A percentile compares a stretch with the other conserved stretches of the same genome.
These are phyloP conservation scores for Antedon mediterranea DNA, from an alignment of 53 echinoderm and acorn worm species.

Conservation along the genomic window DNA sequence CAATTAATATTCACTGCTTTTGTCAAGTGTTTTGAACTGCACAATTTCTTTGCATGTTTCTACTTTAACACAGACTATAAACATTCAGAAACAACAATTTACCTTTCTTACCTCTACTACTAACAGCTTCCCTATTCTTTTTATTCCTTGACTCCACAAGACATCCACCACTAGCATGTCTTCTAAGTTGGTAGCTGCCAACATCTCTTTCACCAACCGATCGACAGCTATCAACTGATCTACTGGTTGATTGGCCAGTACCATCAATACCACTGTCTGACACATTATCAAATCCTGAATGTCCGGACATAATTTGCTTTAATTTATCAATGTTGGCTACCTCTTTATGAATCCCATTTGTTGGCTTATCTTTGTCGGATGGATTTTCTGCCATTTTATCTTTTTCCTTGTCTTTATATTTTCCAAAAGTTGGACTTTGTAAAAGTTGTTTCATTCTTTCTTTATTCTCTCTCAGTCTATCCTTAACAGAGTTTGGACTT, in stretches of 20 bases:
- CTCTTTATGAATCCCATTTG: not conserved
- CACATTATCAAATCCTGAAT: not conserved
- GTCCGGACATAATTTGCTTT: not conserved
- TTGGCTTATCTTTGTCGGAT: not conserved
- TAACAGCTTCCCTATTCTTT: not conserved
- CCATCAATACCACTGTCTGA: slow-evolving; percentile 3
- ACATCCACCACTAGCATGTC: slow-evolving; percentile 47
- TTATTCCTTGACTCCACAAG: not conserved
- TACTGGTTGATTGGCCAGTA: slow-evolving; percentile 2
- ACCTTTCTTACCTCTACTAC: not conserved
- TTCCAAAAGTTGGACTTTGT: slow-evolving; percentile 28
- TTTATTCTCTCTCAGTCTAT: slow-evolving; percentile 56
- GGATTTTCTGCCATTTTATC: slow-evolving; percentile 14
- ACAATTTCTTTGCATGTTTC: too few species aligned
- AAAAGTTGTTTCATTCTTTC: slow-evolving; percentile 68
- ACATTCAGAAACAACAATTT: too few species aligned
- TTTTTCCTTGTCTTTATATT: slow-evolving; percentile 24
- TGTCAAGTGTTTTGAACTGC: too few species aligned
- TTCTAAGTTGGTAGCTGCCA: slow-evolving; percentile 32
- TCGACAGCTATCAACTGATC: slow-evolving; percentile 31
- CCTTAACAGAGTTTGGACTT: slow-evolving; percentile 33
- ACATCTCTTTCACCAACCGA: not conserved
- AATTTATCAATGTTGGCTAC: not conserved
- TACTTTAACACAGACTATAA: too few species aligned
- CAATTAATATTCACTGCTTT: too few species aligned